Evolutionary conservation across 2,113 vertebrate species (phyloP).

Genomic region (Grammomys surdaster): DNA sequence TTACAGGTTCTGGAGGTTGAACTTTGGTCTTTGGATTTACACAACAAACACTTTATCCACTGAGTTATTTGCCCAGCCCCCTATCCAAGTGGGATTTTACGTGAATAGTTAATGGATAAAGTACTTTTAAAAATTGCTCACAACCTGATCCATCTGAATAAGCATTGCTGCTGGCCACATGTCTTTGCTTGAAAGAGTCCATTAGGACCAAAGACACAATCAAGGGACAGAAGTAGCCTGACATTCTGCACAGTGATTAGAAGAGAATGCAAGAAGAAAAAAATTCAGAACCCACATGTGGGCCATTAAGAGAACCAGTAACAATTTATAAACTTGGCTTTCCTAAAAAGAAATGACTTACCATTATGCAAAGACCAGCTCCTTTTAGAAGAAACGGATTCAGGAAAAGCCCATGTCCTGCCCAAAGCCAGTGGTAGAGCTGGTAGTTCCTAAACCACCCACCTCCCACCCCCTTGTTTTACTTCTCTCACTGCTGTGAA

Average conservation of each 20-base stretch:
- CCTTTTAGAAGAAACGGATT: background rate
- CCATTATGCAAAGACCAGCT: background rate
- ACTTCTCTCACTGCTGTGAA: background rate
- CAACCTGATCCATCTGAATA: background rate
- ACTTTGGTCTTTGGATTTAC: background rate
- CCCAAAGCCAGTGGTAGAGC: background rate
- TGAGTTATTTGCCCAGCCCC: background rate
- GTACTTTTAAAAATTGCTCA: constrained; percentile 22
- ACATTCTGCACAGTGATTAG: background rate
- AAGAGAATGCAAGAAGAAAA: background rate
- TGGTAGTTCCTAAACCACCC: background rate
- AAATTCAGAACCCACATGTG: background rate
- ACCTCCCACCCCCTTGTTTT: background rate
- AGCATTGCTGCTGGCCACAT: background rate
- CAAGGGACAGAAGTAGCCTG: background rate
- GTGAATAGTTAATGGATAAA: constrained; percentile 1
- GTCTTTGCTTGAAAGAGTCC: background rate
- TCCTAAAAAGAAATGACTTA: background rate
- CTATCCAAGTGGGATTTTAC: background rate
- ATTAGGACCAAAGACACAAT: background rate
- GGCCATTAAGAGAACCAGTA: background rate
- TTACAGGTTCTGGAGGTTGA: background rate
- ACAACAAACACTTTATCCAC: background rate
- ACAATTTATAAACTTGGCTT: background rate
- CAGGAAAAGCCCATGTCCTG: background rate